Percentiles rank a stretch among this genome's conserved stretches.
phyloP scores from a whole-genome alignment of 1,140 invertebrate genomes.

The Hestina assimilis region DNA sequence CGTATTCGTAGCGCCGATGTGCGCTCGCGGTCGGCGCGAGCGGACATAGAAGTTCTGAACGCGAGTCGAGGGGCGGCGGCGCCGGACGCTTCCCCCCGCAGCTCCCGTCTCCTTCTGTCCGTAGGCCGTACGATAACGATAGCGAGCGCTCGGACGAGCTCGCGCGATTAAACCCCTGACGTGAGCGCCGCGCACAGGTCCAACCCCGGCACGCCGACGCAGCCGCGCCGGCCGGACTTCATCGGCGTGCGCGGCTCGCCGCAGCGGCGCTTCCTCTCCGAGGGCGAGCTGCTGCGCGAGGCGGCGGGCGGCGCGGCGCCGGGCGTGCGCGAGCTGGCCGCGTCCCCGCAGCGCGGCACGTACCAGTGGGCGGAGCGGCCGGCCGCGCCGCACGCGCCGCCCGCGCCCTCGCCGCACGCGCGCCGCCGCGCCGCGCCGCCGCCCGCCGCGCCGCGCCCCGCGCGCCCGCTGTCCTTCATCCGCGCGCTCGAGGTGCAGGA shows the following conservation, averaged over 20 bases:
- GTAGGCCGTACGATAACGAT: constrained; percentile 76
- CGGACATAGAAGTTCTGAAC: constrained; percentile 44
- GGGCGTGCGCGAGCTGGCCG: constrained; percentile 88
- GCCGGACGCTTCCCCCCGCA: constrained; percentile 70
- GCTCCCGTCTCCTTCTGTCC: constrained; percentile 75
- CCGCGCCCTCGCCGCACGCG: constrained; percentile 44
- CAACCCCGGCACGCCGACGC: constrained; percentile 92
- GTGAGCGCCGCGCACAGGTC: constrained; percentile 82
- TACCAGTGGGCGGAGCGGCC: constrained; percentile 63
- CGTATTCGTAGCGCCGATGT: background rate
- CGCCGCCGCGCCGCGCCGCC: constrained; percentile 78
- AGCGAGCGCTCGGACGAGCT: constrained; percentile 73
- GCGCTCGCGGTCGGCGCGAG: background rate
- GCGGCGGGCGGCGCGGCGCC: constrained; percentile 82
- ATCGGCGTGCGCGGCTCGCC: constrained; percentile 85
- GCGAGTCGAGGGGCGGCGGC: constrained; percentile 49
- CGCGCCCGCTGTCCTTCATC: constrained; percentile 94
- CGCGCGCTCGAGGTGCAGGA: constrained; percentile 94
- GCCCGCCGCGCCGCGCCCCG: constrained; percentile 82
- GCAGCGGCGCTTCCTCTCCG: constrained; percentile 90
- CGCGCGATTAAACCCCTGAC: constrained; percentile 76
- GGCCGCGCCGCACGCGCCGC: constrained; percentile 46
- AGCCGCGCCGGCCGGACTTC: constrained; percentile 90
- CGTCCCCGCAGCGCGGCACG: constrained; percentile 82
- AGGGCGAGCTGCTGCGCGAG: constrained; percentile 88